Evolutionary conservation across 2,113 vertebrate species (phyloP), one percentile per base, ranked within the genome.

Genomic region (Gasterosteus nipponicus): DNA sequence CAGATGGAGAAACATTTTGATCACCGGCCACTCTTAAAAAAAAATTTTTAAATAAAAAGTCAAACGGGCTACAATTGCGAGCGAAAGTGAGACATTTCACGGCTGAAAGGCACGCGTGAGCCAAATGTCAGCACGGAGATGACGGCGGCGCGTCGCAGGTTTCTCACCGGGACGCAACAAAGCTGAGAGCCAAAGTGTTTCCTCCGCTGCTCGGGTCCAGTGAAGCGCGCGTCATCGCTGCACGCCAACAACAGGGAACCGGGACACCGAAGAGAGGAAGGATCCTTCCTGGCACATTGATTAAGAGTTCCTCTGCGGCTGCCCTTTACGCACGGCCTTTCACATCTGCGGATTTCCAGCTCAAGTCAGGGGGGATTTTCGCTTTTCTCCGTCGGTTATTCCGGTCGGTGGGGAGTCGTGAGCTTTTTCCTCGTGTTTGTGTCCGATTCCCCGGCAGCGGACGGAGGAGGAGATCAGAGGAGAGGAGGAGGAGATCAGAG

Each of bases 351-450:
- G 46, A 59, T 75, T 63, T 59, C 22, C 58, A 60, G 66, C 59
- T 72, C 42, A 57, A 47, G 47, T 56, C 39, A 4, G 41, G 53
- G 41, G 53, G 54, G 56, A 42, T 61, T 2, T 16, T 5, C 38
- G 22, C 22, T 26, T 26, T 26, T 26, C 22, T 26, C n/a, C 58
- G 39, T 29, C n/a, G 46, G 41, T 62, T 56, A 15, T 72, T 62
- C 12, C 63, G 68, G 22, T 80, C 68, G 69, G 35, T 64, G 73
- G 33, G 46, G 86, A 87, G 82, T 89, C 84, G 83, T 85, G 88
- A 87, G 89, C 70, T 79, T 58, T 12, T 14, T 54, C 9, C 49
- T 11, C 26, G 41, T 57, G 64, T 7, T 29, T 47, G 54, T 61
- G 67, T 64, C 59, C 14, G 54, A 2, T 12, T 59, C 69, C 31